Evolutionary conservation across 2,113 vertebrate species (phyloP), one percentile per base, ranked within the genome.

Genomic region (Sisor rabdophorus): DNA sequence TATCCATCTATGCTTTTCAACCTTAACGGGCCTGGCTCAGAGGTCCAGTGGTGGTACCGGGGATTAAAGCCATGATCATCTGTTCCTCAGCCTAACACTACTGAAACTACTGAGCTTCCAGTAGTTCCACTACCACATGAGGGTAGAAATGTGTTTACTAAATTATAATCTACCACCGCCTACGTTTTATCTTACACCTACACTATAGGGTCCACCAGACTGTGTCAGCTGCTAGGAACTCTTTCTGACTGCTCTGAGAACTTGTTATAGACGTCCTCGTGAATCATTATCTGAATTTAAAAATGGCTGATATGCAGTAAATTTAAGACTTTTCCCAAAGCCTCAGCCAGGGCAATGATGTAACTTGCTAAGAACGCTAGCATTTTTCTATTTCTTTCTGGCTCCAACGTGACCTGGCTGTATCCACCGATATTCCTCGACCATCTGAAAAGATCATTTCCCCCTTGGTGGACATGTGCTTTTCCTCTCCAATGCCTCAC

Each of bases 391-490:
- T n/a, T 54, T n/a, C 59, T 24, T 20, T 60, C 2, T 70, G 67
- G 70, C 67, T 26, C 50, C 69, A 73, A 47, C 74, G 26, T 80
- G 81, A 80, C 70, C 67, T 58, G 61, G 15, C 69, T 56, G 40
- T 73, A 67, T 36, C 22, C 61, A 61, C 30, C 1, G 17, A 16
- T 71, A 67, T 67, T 48, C 64, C 24, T 63, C 63, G 19, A 40
- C n/a, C 60, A 73, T 70, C 67, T 77, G 70, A 58, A 77, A 79
- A 74, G 63, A 28, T 58, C 1, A 61, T 72, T 73, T 70, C 52
- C 32, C 68, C 36, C 5, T 69, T 16, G 22, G 44, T 71, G n/a
- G 58, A 80, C 69, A 80, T n/a, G 52, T 77, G 50, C 69, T 64
- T 40, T 79, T 67, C 76, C 56, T 63, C 71, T 36, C 54, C 63